Conservation (phyloP, 2,888 invertebrate genomes). For the Monopis laevigella region DNA sequence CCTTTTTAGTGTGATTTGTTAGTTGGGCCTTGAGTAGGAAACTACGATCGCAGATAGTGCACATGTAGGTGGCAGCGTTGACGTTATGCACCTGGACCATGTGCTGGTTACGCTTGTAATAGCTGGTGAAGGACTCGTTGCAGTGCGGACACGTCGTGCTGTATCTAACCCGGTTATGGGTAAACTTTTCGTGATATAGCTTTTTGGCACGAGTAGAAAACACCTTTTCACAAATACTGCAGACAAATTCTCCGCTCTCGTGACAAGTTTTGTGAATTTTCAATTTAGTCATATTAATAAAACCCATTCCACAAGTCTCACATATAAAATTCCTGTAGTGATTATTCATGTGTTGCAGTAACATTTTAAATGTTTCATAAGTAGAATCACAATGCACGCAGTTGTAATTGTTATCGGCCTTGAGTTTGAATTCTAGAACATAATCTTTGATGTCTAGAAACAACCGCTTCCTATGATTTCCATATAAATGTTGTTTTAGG, state of each 20-base stretch:
- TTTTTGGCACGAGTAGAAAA: slow-evolving; percentile 34
- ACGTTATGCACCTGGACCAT: slow-evolving; percentile 47
- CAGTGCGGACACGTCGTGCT: slow-evolving; percentile 50
- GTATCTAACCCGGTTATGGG: slow-evolving; percentile 38
- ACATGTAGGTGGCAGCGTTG: slow-evolving; percentile 42
- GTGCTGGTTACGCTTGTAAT: slow-evolving; percentile 47
- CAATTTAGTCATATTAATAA: slow-evolving; percentile 36
- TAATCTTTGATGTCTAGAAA: slow-evolving; percentile 45
- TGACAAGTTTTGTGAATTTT: slow-evolving; percentile 36
- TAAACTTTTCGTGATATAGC: slow-evolving; percentile 49
- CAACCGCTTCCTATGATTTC: slow-evolving; percentile 30
- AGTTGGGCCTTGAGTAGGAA: slow-evolving; percentile 49
- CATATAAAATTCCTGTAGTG: slow-evolving; percentile 55
- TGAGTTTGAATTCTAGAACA: slow-evolving; percentile 43
- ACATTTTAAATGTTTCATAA: slow-evolving; percentile 52
- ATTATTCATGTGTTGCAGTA: slow-evolving; percentile 53
- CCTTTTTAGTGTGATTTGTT: slow-evolving; percentile 50
- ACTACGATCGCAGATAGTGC: slow-evolving; percentile 49
- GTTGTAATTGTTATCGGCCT: slow-evolving; percentile 41
- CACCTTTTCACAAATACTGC: slow-evolving; percentile 29
- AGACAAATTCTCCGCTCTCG: slow-evolving; percentile 31
- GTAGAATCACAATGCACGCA: slow-evolving; percentile 43
- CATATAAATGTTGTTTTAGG: slow-evolving; percentile 38
- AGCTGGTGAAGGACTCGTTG: slow-evolving; percentile 43
- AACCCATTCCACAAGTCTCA: slow-evolving; percentile 54